Conservation (phyloP, 2,797 vertebrate species). For the Neosalanx taihuensis region DNA sequence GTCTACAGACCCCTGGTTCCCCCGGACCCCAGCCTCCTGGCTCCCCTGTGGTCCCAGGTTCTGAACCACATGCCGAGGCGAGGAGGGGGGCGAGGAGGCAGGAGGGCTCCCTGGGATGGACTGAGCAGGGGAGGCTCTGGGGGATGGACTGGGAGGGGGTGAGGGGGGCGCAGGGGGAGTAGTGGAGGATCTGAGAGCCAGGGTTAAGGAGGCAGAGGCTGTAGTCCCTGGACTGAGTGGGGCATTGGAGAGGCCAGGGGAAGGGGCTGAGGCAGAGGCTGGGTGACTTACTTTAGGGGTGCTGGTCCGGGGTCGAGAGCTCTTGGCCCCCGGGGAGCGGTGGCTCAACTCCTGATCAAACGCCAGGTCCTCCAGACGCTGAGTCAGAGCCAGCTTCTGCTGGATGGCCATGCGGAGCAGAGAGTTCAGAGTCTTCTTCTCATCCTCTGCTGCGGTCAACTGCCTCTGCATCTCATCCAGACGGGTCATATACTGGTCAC, state of each 20-base stretch:
- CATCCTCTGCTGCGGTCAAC: conserved; percentile 93
- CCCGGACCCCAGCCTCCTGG: conserved; percentile 62
- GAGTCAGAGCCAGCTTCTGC: conserved; percentile 96
- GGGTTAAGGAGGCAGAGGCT: conserved; percentile 35
- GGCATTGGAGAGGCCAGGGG: conserved; percentile 5
- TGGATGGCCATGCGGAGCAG: conserved; percentile 97
- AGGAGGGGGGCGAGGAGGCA: conserved; percentile 47
- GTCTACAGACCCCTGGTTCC: conserved; percentile 65
- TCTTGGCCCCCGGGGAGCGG: conserved; percentile 79
- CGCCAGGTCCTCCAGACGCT: conserved; percentile 95
- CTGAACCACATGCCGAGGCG: conserved; percentile 50
- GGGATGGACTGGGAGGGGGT: conserved; percentile 33
- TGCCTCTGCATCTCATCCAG: conserved; percentile 98
- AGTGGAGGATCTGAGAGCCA: conserved; percentile 37
- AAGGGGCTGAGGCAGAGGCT: conserved; percentile 29
- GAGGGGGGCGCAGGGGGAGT: conserved; percentile 31
- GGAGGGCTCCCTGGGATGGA: conserved; percentile 57
- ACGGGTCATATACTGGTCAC: conserved; percentile 93
- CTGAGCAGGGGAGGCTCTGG: conserved; percentile 18
- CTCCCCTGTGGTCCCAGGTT: conserved; percentile 33
- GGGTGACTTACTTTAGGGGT: conserved; percentile 90
- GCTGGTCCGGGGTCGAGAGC: conserved; percentile 81
- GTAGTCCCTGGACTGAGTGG: conserved; percentile 37
- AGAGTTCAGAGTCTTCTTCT: conserved; percentile 98
- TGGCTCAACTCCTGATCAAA: conserved; percentile 93